phyloP scores from a whole-genome alignment of 2,797 vertebrate genomes.

The Gouania willdenowi region DNA sequence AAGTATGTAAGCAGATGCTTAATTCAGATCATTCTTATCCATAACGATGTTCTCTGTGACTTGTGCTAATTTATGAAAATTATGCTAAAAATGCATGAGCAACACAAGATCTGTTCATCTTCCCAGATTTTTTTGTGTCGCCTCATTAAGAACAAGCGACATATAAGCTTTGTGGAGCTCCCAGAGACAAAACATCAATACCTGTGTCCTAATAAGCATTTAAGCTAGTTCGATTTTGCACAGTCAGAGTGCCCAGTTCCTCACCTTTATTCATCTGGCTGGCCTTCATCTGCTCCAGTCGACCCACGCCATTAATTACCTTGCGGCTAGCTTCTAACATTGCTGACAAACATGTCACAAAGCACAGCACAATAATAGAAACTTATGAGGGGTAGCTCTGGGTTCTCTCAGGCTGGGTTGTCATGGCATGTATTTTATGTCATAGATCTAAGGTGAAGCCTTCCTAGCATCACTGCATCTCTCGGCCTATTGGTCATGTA shows the following conservation, averaged over 20 bases:
- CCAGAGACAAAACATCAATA: conserved; percentile 67
- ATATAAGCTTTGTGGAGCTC: conserved; percentile 6
- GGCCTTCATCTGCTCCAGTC: conserved; percentile 54
- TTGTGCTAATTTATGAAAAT: not conserved
- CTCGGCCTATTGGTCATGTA: conserved; percentile 8
- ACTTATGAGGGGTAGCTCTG: conserved; percentile 42
- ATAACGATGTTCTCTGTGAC: no score
- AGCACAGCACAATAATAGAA: conserved; percentile 47
- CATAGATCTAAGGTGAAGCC: conserved; percentile 45
- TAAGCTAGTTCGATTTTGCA: conserved; percentile 67
- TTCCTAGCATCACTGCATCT: conserved; percentile 1
- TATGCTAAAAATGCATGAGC: not conserved
- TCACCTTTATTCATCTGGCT: conserved; percentile 69
- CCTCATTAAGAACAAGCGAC: conserved; percentile 9
- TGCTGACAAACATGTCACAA: conserved; percentile 24
- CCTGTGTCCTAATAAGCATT: conserved; percentile 61
- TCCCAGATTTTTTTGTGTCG: conserved; percentile 6
- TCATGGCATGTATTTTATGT: conserved; percentile 34
- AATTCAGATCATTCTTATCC: no score
- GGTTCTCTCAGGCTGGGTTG: conserved; percentile 29
- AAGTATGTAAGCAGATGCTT: no score
- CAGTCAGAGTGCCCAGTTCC: conserved; percentile 53
- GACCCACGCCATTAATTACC: conserved; percentile 68
- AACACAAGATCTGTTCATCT: conserved; percentile 7
- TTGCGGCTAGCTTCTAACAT: conserved; percentile 46